Evolutionary conservation across 2,113 vertebrate genomes (phyloP), one percentile per base, ranked within the genome.

Genomic region (Colossoma macropomum): DNA sequence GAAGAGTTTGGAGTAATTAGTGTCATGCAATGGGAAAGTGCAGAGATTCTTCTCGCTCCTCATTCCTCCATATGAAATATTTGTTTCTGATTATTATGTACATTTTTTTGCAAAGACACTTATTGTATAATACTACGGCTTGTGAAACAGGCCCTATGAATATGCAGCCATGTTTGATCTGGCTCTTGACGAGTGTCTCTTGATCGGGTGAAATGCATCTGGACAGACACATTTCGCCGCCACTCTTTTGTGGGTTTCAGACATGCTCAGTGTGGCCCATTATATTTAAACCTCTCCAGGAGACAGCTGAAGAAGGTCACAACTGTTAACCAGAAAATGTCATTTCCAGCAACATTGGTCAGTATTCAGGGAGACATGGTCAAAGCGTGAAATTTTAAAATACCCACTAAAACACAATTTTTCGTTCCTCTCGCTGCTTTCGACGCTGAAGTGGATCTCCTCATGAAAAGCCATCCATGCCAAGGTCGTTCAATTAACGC

Each of bases 401-500:
- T 84, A 70, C 38, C 65, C 77, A 86, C 69, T 80, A 84, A 90
- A 88, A 88, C 80, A 81, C 56, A 77, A 74, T 89, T 89, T 92
- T 88, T 86, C 86, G 86, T 89, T 60, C 38, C 78, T 65, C 80
- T 89, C 76, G 87, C 69, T 72, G 80, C 82, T 80, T 90, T 88
- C 87, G 80, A 88, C 65, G 80, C 79, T 82, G 81, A 90, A 88
- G 85, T 79, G 84, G 79, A 76, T 87, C 74, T 84, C 79, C 74
- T 90, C 86, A 83, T 87, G 87, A 86, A 89, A 86, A 91, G 88
- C 76, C 76, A 80, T 52, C 84, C 74, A 89, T 89, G 87, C 86
- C 87, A 90, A 90, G 90, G 90, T 91, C 86, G 86, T 89, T 92
- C 88, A 90, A 91, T 93, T 93, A 92, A 87, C 86, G 78, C 81